phyloP scores from a whole-genome alignment of 2,113 vertebrate species.

The Colaptes auratus region DNA sequence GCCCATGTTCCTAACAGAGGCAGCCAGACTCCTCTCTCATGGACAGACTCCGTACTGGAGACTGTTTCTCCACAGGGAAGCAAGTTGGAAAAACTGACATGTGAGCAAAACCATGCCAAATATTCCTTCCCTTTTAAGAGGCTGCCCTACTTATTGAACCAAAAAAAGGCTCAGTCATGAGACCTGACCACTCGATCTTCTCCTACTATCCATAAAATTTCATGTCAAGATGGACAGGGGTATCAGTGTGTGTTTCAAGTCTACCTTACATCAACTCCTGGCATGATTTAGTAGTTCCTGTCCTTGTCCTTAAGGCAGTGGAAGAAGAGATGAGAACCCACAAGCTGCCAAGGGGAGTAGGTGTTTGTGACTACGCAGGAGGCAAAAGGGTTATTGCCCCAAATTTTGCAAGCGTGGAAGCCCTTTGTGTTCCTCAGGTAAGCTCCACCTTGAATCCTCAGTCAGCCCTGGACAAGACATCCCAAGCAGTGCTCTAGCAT shows the following conservation, averaged over 20 bases:
- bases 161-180: neutral
- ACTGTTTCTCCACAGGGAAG: neutral
- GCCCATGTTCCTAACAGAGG: accelerated
- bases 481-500: neutral
- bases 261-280: neutral
- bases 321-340: neutral
- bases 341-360: accelerated
- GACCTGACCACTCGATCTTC: neutral
- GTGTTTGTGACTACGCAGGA: neutral
- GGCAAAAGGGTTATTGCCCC: neutral
- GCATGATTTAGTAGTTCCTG: neutral
- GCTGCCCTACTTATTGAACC: neutral
- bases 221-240: neutral
- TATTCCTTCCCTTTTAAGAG: neutral
- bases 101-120: accelerated
- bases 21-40: neutral
- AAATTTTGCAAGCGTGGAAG: neutral
- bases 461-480: neutral
- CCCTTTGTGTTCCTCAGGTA: neutral
- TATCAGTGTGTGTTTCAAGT: neutral
- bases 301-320: neutral
- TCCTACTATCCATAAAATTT: neutral
- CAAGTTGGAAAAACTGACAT: neutral
- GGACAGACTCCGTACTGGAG: neutral
- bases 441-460: neutral